phyloP scores from a whole-genome alignment of 2,113 vertebrate species.

The Oenanthe oenanthe region DNA sequence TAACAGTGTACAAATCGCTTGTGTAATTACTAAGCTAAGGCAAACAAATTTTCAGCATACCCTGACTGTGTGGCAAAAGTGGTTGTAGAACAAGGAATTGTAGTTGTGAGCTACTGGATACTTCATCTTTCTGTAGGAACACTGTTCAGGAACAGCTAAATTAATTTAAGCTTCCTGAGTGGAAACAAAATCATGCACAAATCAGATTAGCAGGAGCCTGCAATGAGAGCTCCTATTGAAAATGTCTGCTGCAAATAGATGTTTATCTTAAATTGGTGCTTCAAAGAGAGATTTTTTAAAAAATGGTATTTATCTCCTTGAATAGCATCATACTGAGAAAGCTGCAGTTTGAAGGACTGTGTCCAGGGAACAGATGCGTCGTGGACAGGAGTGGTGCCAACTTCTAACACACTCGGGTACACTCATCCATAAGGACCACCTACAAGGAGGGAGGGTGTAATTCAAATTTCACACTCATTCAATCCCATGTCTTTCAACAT shows the following conservation, averaged over 20 bases:
- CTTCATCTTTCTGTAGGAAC: slow-evolving; percentile 19
- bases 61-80: not conserved
- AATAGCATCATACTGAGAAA: not conserved
- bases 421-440: not conserved
- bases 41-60: slow-evolving; percentile 16
- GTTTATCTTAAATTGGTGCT: slow-evolving; percentile 29
- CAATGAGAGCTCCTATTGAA: slow-evolving; percentile 19
- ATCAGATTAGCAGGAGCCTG: slow-evolving; percentile 56
- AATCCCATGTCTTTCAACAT: not conserved
- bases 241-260: not conserved
- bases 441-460: not conserved
- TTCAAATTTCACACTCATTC: not conserved
- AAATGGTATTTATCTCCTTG: not conserved
- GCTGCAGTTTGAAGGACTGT: not conserved
- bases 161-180: slow-evolving; percentile 58
- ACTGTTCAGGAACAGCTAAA: slow-evolving; percentile 54
- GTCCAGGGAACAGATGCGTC: not conserved
- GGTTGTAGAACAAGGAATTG: not conserved
- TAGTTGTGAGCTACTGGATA: slow-evolving; percentile 4
- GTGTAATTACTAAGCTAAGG: slow-evolving; percentile 10
- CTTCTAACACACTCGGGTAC: not conserved
- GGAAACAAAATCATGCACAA: slow-evolving; percentile 46
- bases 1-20: slow-evolving; percentile 17
- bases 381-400: not conserved
- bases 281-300: not conserved